Evolutionary conservation across 2,797 vertebrate genomes (phyloP).

Genomic region (Cuculus canorus): DNA sequence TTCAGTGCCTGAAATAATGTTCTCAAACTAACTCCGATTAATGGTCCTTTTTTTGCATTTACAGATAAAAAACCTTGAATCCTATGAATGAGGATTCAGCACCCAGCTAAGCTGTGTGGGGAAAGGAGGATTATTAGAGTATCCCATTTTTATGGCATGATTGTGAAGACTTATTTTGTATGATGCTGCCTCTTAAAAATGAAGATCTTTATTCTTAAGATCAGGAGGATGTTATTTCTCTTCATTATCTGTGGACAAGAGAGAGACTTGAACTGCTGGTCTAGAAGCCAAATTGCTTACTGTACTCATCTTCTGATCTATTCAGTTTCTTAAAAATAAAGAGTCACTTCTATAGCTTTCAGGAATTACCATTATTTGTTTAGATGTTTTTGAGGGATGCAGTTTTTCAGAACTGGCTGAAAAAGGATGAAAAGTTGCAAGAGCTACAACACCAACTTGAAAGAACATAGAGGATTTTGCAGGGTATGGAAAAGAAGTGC

Average conservation of each 20-base stretch:
- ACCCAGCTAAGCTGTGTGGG: background rate
- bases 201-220: background rate
- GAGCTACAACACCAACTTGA: background rate
- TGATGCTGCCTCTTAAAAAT: background rate
- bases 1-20: background rate
- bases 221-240: background rate
- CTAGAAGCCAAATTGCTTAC: background rate
- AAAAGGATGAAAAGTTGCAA: background rate
- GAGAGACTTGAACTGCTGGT: background rate
- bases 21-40: background rate
- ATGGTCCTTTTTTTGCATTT: background rate
- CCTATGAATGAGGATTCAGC: background rate
- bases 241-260: background rate
- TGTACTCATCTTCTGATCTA: background rate
- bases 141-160: background rate
- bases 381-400: background rate
- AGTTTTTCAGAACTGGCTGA: background rate
- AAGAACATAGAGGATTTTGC: background rate
- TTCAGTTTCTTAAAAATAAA: background rate
- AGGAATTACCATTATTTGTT: background rate
- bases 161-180: background rate
- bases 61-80: background rate
- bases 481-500: background rate
- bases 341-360: background rate
- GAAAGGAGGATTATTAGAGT: background rate